Conservation (phyloP, 2,797 vertebrate species). For the Hapalemur alaotrensis region DNA sequence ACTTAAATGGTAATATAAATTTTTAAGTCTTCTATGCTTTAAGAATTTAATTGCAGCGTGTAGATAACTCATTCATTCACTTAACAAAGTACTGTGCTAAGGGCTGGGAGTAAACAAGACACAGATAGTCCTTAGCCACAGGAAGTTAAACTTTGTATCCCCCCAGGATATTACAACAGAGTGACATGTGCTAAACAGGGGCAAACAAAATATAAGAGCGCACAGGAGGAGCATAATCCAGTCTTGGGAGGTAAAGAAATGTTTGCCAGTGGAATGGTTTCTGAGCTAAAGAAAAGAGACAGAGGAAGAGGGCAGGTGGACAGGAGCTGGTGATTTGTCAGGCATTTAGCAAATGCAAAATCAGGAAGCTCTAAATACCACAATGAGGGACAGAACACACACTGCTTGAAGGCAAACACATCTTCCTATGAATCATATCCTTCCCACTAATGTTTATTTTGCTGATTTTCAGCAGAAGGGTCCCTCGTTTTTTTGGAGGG, state of each 20-base stretch:
- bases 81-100: conserved; percentile 24
- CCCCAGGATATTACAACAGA: background rate
- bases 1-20: conserved; percentile 35
- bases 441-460: conserved; percentile 38
- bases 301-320: background rate
- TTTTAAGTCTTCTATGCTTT: background rate
- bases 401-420: background rate
- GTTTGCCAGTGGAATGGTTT: background rate
- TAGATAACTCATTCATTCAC: background rate
- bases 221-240: background rate
- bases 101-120: background rate
- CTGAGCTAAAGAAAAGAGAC: conserved; percentile 25
- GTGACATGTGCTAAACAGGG: background rate
- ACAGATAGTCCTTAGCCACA: background rate
- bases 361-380: background rate
- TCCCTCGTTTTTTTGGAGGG: background rate
- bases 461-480: background rate
- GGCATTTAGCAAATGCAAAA: background rate
- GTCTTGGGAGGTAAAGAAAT: background rate
- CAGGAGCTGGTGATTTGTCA: background rate
- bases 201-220: background rate
- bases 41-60: background rate
- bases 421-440: background rate
- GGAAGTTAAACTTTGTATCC: conserved; percentile 17
- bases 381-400: background rate